These are phyloP conservation scores for Sprattus sprattus DNA, from an alignment of 2,113 vertebrate genomes.

Conservation along the genomic window DNA sequence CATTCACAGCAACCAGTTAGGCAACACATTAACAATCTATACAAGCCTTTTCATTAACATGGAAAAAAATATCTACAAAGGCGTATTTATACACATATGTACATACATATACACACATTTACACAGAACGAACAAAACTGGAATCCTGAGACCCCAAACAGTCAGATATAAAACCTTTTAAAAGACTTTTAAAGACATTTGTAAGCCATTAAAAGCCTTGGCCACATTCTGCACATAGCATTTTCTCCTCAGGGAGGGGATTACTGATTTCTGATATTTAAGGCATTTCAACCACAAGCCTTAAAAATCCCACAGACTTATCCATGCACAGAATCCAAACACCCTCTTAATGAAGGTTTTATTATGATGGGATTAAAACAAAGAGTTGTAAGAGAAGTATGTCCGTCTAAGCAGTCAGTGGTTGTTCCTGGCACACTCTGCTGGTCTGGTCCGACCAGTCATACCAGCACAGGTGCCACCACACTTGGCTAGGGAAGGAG, in stretches of 20 bases:
- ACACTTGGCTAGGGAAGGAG: neutral
- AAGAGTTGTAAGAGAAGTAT: neutral
- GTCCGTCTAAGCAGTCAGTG: neutral
- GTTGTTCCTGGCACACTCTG: too few relatives aligned
- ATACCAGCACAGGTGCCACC: neutral
- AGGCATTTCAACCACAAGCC: slow-evolving; percentile 9
- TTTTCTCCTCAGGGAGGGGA: neutral
- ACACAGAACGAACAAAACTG: neutral
- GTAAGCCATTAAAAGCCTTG: neutral
- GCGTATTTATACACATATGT: neutral
- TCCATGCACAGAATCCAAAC: neutral
- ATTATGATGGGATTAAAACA: neutral
- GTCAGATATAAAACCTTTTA: neutral
- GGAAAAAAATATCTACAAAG: neutral
- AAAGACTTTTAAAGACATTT: neutral
- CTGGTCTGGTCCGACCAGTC: neutral
- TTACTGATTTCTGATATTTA: slow-evolving; percentile 9
- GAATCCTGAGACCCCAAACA: neutral
- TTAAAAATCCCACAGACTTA: neutral
- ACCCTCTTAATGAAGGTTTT: neutral
- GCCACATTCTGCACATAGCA: neutral
- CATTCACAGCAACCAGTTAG: neutral
- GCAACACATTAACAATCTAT: slow-evolving; percentile 1
- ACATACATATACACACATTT: neutral
- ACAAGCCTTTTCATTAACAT: neutral